A percentile compares a stretch with the other conserved stretches of the same genome.
Conservation (phyloP, 1,140 invertebrate species). For the Tribolium castaneum region DNA sequence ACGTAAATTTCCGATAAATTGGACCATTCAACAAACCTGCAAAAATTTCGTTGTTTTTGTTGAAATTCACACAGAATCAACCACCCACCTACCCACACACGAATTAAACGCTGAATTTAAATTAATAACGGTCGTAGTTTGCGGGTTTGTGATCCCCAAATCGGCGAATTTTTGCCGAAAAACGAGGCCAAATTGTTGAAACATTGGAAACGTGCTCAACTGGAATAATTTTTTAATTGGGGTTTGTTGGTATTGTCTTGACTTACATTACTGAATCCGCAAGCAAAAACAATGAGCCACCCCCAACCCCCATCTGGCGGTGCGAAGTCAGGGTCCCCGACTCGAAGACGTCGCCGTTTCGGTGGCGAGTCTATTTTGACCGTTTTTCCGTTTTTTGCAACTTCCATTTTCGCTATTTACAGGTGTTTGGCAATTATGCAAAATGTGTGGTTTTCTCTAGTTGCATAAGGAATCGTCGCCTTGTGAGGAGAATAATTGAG, state of each 20-base stretch:
- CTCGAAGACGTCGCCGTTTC: constrained; percentile 50
- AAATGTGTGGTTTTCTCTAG: background rate
- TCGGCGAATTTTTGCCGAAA: constrained; percentile 71
- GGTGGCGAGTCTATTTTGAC: constrained; percentile 18
- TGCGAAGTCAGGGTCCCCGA: constrained; percentile 63
- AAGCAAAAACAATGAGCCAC: constrained; percentile 74
- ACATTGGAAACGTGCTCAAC: constrained; percentile 71
- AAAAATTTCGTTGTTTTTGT: constrained; percentile 53
- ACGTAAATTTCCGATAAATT: constrained; percentile 72
- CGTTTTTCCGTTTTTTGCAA: background rate
- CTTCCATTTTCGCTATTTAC: background rate
- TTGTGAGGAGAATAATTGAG: background rate
- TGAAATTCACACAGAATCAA: background rate
- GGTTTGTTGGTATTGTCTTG: background rate
- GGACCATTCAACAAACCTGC: constrained; percentile 75
- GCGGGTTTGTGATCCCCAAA: constrained; percentile 69
- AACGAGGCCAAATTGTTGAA: constrained; percentile 76
- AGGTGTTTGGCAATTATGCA: background rate
- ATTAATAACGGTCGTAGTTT: constrained; percentile 75
- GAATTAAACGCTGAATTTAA: constrained; percentile 72
- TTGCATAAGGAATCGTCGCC: background rate
- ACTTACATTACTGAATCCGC: constrained; percentile 73
- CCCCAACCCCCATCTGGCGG: constrained; percentile 77
- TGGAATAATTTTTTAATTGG: constrained; percentile 61
- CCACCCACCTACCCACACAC: constrained; percentile 66